A percentile compares a stretch with the other conserved stretches of the same genome.
These are phyloP conservation scores for Pangasianodon gigas DNA, from an alignment of 2,113 vertebrate species.

Conservation along the genomic window DNA sequence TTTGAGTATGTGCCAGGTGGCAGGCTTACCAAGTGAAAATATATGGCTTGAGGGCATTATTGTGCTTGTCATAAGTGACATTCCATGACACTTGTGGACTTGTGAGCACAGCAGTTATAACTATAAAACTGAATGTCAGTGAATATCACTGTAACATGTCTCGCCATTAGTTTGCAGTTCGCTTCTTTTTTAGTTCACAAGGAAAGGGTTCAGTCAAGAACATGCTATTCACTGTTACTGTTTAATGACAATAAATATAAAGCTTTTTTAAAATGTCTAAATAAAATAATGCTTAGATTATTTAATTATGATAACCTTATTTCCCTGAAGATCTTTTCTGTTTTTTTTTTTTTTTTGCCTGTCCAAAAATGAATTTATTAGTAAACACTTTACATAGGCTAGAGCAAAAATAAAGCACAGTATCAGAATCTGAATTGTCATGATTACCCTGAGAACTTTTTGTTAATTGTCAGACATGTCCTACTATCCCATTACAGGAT, in stretches of 20 bases:
- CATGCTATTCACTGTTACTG: neutral
- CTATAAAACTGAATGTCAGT: neutral
- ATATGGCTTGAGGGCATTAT: conserved; percentile 25
- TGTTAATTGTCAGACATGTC: conserved; percentile 44
- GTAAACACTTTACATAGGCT: neutral
- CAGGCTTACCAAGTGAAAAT: conserved; percentile 40
- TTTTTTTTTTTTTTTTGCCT: neutral
- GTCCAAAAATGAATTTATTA: neutral
- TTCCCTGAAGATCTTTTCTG: neutral
- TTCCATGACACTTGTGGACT: neutral
- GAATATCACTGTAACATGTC: neutral
- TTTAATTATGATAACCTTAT: neutral
- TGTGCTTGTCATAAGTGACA: neutral
- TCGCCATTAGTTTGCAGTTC: neutral
- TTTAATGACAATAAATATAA: neutral
- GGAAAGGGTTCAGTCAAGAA: neutral
- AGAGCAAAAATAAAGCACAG: conserved; percentile 44
- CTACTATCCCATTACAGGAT: conserved; percentile 55
- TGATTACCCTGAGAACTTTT: conserved; percentile 64
- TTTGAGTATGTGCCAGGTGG: conserved; percentile 41
- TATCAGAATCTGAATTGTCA: conserved; percentile 67
- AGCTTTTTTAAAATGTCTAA: neutral
- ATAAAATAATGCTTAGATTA: neutral
- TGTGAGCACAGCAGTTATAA: neutral
- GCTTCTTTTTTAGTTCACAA: neutral